Base-by-base conservation (phyloP, 2,888 invertebrate species). In the Andrena bucephala region DNA sequence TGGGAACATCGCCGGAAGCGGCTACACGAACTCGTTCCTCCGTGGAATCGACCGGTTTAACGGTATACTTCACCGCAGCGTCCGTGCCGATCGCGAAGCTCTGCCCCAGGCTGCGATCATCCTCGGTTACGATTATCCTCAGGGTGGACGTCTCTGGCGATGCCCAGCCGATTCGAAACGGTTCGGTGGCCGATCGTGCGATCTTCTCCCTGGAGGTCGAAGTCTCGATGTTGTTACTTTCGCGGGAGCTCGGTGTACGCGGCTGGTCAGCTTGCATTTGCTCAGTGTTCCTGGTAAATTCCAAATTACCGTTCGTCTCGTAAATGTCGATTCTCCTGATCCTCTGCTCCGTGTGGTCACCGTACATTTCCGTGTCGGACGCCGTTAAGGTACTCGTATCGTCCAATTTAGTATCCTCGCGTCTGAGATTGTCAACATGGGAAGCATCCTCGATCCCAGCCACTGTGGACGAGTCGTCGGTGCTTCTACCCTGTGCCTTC, bases 101-200 rank as follows among this genome's bases (percentile, higher is more conserved):
- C 42, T 60, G 60, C 16, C 42, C 70, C 59, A 70, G 31, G 69
- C 76, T 84, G 7, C 60, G 42, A 42, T 42, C 42, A 42, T 42
- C 80, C 65, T 87, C 89, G 24, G 89, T 89, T 50, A 92, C 91
- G 68, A 92, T 86, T 50, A 91, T 92, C 27, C 90, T 84, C 73
- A 91, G 69, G 57, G 87, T 84, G 62, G 87, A 89, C 36, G 87
- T 78, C 27, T 82, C 89, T 16, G 80, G 74, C 2, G 84, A 67
- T 4, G 71, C 67, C 84, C 84, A 70, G 2, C 8, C 59, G 29
- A 83, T 27, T 5, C 59, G 60, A 36, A 74, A 83, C 16, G 72
- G n/a, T 3, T 81, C 85, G 2, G 77, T 81, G 10, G 77, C 71
- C 0, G 77, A 13, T 0, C 85, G 71, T 8, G 29, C 52, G 59